Base-by-base conservation (phyloP, 1,140 invertebrate species). In the Colletes gigas region DNA sequence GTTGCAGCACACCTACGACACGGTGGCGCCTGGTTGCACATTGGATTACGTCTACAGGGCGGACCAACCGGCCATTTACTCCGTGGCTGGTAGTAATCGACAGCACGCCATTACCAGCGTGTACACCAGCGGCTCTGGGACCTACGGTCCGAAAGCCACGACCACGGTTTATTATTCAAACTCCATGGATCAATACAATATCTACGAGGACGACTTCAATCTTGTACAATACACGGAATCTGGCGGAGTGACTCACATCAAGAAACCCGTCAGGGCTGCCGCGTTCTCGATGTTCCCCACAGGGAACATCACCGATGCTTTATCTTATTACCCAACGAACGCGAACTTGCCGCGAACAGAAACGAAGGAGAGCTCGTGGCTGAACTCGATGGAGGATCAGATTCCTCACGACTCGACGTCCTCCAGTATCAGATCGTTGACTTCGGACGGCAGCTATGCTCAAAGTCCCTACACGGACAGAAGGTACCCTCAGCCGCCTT, bases 311-410 rank as follows among this genome's bases (percentile, higher is more conserved):
- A 97, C 96, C 0, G 96, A 97, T 88, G 96, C 96, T 21, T 91
- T 97, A 57, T 95, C 96, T 0, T 97, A 97, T 82, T 97, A 97
- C 91, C 96, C 96, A 63, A 96, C 96, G 0, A 96, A 95, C 69
- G 94, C 93, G 63, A 95, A 95, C 92, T 86, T 94, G 83, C 93
- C 94, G 41, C 93, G 93, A 65, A 93, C 94, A 68, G 94, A 94
- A 80, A 93, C 93, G 19, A 93, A 94, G 88, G 95, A 96, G 87
- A 90, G 91, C 14, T 94, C 94, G 41, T 96, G 95, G 95, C 89
- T 95, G 75, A 94, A 90, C 78, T 92, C 94, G 39, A 94, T 93
- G 84, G 94, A 94, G 83, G 94, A 94, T 21, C 95, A 95, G 71
- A 94, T 93, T 86, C 93, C 93, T 17, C 92, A 94, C 73, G 94